Evolutionary conservation across 1,140 invertebrate genomes (phyloP).

Genomic region (Drosophila sp.): DNA sequence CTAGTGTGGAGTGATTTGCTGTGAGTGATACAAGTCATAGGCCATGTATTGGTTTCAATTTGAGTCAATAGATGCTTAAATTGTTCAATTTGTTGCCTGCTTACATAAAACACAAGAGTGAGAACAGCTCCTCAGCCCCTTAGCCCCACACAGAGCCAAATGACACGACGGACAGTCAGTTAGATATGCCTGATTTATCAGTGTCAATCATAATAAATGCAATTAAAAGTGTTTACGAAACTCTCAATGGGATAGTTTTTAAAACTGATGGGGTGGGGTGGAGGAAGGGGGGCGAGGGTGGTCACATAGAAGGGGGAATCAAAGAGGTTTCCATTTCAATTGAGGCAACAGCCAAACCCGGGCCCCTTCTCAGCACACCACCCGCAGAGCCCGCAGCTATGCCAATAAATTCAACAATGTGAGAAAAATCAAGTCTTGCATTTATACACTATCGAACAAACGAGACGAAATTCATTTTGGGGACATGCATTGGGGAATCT

Average conservation of each 20-base stretch:
- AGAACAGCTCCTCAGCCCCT: background rate
- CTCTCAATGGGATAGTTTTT: constrained; percentile 26
- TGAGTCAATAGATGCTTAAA: constrained; percentile 70
- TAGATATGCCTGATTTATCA: constrained; percentile 53
- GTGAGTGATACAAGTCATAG: constrained; percentile 30
- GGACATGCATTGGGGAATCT: too few relatives aligned
- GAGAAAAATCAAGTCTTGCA: constrained; percentile 32
- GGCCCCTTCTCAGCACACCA: too few relatives aligned
- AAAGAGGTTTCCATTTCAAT: constrained; percentile 71
- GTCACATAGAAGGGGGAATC: constrained; percentile 26
- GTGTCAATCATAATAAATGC: constrained; percentile 79
- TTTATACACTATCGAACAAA: constrained; percentile 25
- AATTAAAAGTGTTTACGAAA: constrained; percentile 67
- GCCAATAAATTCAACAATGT: constrained; percentile 51
- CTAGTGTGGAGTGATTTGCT: too few relatives aligned
- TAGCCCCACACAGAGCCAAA: background rate
- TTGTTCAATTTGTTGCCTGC: constrained; percentile 64
- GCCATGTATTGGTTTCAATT: constrained; percentile 70
- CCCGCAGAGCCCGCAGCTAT: constrained; percentile 24
- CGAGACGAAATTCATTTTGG: background rate
- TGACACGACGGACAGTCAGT: constrained; percentile 28
- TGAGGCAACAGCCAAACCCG: constrained; percentile 27
- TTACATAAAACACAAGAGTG: constrained; percentile 38
- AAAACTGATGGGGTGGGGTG: background rate
- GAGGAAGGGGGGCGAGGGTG: background rate